Percentiles rank a stretch among this genome's conserved stretches.
These are phyloP conservation scores for Hormaphis cornu DNA, from an alignment of 1,140 invertebrate genomes.

Conservation along the genomic window DNA sequence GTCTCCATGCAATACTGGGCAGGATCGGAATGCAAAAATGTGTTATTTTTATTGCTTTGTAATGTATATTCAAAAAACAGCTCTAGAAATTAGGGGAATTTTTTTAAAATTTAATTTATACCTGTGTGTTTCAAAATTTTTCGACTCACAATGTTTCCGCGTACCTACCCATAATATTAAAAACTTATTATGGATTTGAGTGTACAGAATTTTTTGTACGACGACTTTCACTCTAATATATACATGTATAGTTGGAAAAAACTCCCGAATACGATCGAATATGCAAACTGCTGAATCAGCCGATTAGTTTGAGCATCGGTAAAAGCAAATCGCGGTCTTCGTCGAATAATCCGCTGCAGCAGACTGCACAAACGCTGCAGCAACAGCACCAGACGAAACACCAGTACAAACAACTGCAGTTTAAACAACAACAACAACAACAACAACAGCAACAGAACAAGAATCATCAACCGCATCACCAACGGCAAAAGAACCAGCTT, in stretches of 20 bases:
- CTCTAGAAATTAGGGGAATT: no score
- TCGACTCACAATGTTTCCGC: no score
- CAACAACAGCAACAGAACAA: not conserved
- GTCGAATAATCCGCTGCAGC: not conserved
- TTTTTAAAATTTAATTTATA: no score
- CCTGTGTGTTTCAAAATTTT: no score
- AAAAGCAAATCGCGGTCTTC: no score
- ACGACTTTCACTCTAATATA: not conserved
- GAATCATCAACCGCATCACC: not conserved
- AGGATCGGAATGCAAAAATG: no score
- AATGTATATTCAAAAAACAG: no score
- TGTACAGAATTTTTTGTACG: not conserved
- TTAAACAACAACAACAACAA: no score
- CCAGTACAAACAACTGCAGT: not conserved
- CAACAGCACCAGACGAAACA: not conserved
- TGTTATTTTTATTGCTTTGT: no score
- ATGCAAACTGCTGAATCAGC: constrained; percentile 14
- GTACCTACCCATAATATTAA: not conserved
- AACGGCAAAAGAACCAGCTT: not conserved
- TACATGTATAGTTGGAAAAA: constrained; percentile 28
- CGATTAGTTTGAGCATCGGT: not conserved
- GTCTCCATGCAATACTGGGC: no score
- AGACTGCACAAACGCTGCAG: not conserved
- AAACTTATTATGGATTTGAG: not conserved
- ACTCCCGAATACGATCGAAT: constrained; percentile 27